Conservation (phyloP, 2,888 invertebrate genomes). For the Calameuta idolon region DNA sequence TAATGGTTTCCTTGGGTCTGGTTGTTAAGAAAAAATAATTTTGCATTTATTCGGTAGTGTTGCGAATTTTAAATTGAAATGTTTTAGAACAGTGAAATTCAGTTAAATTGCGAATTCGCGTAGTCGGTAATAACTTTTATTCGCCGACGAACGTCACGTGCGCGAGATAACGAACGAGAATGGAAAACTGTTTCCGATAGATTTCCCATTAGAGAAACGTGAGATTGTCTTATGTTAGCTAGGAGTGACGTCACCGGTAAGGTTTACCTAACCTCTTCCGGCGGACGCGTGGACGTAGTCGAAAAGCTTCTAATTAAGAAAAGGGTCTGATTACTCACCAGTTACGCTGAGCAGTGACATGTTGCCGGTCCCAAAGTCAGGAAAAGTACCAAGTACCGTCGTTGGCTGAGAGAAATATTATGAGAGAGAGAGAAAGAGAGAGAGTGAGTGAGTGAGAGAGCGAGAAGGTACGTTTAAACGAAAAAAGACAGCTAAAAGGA, state of each 20-base stretch:
- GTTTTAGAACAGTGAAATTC: background rate
- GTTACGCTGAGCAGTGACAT: constrained; percentile 59
- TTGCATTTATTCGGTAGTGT: background rate
- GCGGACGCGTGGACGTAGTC: background rate
- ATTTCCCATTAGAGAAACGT: background rate
- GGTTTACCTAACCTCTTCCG: background rate
- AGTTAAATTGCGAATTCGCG: background rate
- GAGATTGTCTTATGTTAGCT: background rate
- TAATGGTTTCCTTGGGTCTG: background rate
- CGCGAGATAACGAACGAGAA: background rate
- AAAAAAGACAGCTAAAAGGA: background rate
- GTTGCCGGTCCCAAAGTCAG: constrained; percentile 22
- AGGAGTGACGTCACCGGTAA: background rate
- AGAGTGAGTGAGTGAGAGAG: background rate
- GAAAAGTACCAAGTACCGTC: constrained; percentile 15
- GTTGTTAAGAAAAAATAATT: background rate
- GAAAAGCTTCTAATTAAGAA: background rate
- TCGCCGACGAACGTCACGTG: background rate
- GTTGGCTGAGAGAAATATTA: constrained; percentile 15
- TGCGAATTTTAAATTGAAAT: background rate
- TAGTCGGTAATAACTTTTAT: background rate
- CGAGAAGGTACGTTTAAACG: background rate
- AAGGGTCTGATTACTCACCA: constrained; percentile 40
- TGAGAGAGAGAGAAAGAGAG: background rate
- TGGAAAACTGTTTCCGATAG: background rate